Base-by-base conservation (phyloP, 2,888 invertebrate genomes). In the Nemapogon koenigi region DNA sequence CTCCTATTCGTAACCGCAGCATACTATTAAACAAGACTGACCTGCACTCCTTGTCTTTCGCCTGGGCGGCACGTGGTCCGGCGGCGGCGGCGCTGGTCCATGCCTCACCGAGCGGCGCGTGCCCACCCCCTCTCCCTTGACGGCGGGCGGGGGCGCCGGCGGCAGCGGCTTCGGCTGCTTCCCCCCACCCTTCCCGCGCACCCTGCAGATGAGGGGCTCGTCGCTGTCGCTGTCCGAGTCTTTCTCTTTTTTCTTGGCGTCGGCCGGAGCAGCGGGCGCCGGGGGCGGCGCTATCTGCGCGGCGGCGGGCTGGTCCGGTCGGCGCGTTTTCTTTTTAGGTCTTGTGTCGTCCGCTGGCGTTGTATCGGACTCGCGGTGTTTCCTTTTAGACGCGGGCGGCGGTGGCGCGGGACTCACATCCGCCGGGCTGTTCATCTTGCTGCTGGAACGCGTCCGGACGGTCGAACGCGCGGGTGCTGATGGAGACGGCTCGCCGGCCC, bases 201-300 rank as follows among this genome's bases (percentile, higher is more conserved):
- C 84, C 71, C 90, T 83, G 49, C 87, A 85, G 14, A 89, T 88
- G 41, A 91, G 72, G 39, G 90, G 90, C 66, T 91, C 91, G 60
- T 91, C 91, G 46, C 87, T 87, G 55, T 91, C 91, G 36, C 90
- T 90, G 53, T 85, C 85, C 27, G 86, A 85, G 50, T 90, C 90
- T 55, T 85, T 84, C 50, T 81, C 61, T 51, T 71, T 57, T 66
- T 78, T 76, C 55, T 58, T 71, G 51, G 61, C 55, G 8, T 51
- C 51, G 3, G 14, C 25, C 2, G 35, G 2, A n/a, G 26, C 16
- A 14, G 8, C 35, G 38, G 40, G 31, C 42, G 18, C 41, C 39
- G 41, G 13, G 39, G 17, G n/a, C 28, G 33, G 27, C 48, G 51
- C 49, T 55, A 50, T 36, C 54, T 39, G 60, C 4, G 28, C 11